Percentiles rank a stretch among this genome's conserved stretches.
phyloP scores from a whole-genome alignment of 2,797 vertebrate genomes.

The Acestrorhynchus altus region DNA sequence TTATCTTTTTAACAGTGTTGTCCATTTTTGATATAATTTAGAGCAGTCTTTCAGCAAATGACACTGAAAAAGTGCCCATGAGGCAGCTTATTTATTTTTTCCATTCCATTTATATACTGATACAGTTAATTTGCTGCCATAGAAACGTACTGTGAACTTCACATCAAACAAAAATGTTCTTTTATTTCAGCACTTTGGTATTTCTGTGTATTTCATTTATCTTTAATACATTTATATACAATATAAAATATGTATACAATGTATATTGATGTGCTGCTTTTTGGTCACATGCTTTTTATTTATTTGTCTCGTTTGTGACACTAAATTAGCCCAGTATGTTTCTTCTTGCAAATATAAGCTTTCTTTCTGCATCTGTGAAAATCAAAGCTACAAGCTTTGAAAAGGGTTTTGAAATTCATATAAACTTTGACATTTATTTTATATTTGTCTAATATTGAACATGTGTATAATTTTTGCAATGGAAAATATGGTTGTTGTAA shows the following conservation, averaged over 20 bases:
- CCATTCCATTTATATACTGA: not conserved
- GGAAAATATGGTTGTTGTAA: not conserved
- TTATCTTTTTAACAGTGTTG: not conserved
- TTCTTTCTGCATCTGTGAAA: slow-evolving; percentile 6
- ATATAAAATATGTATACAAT: not conserved
- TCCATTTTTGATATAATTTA: not conserved
- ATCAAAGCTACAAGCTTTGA: not conserved
- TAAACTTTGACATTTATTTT: not conserved
- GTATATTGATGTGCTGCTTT: slow-evolving; percentile 2
- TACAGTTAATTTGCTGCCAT: not conserved
- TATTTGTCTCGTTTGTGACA: not conserved
- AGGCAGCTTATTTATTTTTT: not conserved
- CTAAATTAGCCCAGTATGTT: not conserved
- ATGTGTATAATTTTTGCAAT: not conserved
- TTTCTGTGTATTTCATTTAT: not conserved
- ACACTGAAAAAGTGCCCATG: not conserved
- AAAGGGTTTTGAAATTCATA: not conserved
- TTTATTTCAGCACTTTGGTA: not conserved
- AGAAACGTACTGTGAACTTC: not conserved
- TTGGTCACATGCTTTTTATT: slow-evolving; percentile 2
- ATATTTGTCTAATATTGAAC: not conserved
- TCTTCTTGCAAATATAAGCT: not conserved
- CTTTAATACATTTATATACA: not conserved
- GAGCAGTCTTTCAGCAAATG: not conserved
- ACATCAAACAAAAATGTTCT: not conserved